Evolutionary conservation across 1,140 invertebrate genomes (phyloP).

Genomic region (Lamellibrachia luymesi): DNA sequence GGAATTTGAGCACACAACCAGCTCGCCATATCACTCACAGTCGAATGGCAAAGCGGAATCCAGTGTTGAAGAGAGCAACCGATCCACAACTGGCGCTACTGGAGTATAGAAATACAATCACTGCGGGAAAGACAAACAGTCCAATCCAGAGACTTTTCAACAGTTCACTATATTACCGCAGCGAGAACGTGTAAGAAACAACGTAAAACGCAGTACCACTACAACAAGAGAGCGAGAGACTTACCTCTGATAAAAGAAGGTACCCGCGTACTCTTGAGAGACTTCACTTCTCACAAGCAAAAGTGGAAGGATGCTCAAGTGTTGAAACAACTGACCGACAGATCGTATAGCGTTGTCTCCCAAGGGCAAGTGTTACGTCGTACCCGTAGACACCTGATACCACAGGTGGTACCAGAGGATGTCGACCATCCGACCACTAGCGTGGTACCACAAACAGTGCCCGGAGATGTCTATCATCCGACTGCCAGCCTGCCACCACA

Average conservation of each 20-base stretch:
- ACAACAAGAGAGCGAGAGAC: neutral
- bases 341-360: constrained; percentile 6
- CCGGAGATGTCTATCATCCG: neutral
- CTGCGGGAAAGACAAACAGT: neutral
- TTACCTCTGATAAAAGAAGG: neutral
- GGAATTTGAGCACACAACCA: constrained; percentile 1
- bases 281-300: neutral
- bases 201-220: neutral
- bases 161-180: neutral
- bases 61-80: neutral
- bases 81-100: neutral
- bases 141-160: neutral
- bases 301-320: neutral
- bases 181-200: neutral
- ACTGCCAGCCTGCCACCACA: neutral
- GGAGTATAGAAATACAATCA: constrained; percentile 6
- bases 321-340: neutral
- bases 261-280: neutral
- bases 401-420: neutral
- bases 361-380: neutral
- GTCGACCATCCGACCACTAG: neutral
- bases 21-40: neutral
- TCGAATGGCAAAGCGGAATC: constrained; percentile 19
- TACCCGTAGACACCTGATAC: neutral
- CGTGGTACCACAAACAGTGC: neutral